Percentiles rank a stretch among this genome's conserved stretches.
Evolutionary conservation across 2,113 vertebrate species (phyloP).

Genomic region (Haplotaxodon microlepis): DNA sequence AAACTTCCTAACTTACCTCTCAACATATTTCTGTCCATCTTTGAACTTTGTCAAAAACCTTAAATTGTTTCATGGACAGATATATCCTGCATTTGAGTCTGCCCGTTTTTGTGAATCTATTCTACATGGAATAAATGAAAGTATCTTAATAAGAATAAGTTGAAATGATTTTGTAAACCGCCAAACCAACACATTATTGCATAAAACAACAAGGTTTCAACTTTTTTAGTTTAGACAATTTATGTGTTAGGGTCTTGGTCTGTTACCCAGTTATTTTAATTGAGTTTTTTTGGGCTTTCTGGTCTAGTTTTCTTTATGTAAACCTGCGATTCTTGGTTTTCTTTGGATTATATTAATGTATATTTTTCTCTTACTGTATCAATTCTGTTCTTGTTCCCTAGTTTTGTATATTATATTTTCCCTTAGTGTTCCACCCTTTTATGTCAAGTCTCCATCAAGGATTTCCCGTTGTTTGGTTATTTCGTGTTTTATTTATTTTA

Average conservation of each 20-base stretch:
- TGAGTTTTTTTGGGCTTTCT: not conserved
- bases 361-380: not conserved
- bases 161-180: fast-evolving
- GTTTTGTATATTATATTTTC: not conserved
- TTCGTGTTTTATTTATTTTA: not conserved
- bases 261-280: not conserved
- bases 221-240: not conserved
- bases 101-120: not conserved
- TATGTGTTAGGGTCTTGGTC: not conserved
- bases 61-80: not conserved
- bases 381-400: not conserved
- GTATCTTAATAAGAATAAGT: not conserved
- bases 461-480: not conserved
- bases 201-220: not conserved
- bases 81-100: not conserved
- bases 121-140: not conserved
- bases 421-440: not conserved
- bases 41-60: not conserved
- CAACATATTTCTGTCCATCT: not conserved
- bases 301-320: not conserved
- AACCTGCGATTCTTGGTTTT: not conserved
- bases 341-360: not conserved
- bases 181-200: not conserved
- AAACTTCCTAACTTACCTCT: not conserved
- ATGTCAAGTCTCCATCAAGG: not conserved